These are phyloP conservation scores for Myzus persicae DNA, from an alignment of 1,140 invertebrate genomes.

Conservation along the genomic window DNA sequence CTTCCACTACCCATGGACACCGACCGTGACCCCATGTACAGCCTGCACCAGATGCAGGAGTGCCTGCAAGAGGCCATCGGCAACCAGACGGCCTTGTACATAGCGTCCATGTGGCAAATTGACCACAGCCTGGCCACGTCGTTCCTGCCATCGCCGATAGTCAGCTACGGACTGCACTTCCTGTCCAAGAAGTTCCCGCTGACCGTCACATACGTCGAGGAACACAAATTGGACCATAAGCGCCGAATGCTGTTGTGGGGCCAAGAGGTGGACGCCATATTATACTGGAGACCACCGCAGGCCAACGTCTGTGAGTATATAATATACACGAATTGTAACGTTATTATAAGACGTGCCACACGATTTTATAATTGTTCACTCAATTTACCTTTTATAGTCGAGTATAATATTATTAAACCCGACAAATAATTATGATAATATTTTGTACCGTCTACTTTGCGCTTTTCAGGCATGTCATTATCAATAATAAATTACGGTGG, in stretches of 20 bases:
- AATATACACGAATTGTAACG: not conserved
- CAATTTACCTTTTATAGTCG: not conserved
- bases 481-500: constrained; percentile 78
- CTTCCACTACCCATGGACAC: constrained; percentile 69
- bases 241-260: constrained; percentile 68
- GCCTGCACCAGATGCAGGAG: constrained; percentile 59
- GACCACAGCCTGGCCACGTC: constrained; percentile 73
- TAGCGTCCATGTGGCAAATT: constrained; percentile 73
- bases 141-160: constrained; percentile 72
- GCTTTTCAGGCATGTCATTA: constrained; percentile 73
- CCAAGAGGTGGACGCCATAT: constrained; percentile 71
- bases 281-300: constrained; percentile 83
- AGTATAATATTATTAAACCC: not conserved
- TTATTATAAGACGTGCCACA: not conserved
- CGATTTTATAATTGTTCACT: not conserved
- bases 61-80: constrained; percentile 59
- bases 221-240: constrained; percentile 63
- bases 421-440: not conserved
- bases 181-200: constrained; percentile 77
- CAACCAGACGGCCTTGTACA: constrained; percentile 73
- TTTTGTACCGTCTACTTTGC: not conserved
- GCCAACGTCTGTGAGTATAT: constrained; percentile 77
- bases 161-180: constrained; percentile 74
- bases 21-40: constrained; percentile 65
- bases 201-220: constrained; percentile 74